Percentiles rank a stretch among this genome's conserved stretches.
phyloP scores from a whole-genome alignment of 1,140 invertebrate genomes.

The Paraescarpia echinospica region DNA sequence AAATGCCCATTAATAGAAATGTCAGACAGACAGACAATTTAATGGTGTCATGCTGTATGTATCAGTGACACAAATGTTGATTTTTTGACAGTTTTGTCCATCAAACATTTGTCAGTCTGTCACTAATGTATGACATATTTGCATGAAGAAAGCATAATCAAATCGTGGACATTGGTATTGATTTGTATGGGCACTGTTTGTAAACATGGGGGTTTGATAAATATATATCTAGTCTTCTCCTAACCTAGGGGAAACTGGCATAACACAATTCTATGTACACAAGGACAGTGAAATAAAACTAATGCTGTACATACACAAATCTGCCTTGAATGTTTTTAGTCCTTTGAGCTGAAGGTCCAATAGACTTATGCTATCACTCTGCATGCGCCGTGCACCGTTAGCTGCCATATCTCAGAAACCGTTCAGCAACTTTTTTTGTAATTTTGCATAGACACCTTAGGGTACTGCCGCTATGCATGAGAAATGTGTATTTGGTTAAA shows the following conservation, averaged over 20 bases:
- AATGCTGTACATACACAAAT: neutral
- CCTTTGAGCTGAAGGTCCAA: no score
- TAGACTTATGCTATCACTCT: no score
- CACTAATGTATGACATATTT: neutral
- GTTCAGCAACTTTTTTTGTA: no score
- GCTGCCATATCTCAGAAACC: no score
- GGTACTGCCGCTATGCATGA: no score
- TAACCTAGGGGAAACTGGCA: neutral
- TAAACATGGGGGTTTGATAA: neutral
- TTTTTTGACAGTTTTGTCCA: neutral
- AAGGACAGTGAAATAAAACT: neutral
- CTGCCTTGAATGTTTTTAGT: neutral
- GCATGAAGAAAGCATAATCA: neutral
- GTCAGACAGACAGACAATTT: neutral
- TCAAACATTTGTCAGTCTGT: neutral
- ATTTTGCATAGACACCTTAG: no score
- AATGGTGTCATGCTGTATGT: neutral
- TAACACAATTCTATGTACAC: neutral
- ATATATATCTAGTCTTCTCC: neutral
- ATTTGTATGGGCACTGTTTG: neutral
- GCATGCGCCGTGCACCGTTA: no score
- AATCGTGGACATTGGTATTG: neutral
- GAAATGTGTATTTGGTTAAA: no score
- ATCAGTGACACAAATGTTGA: neutral
- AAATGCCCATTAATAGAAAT: neutral